Evolutionary conservation across 1,140 invertebrate genomes (phyloP).

Genomic region (Argopecten irradians): DNA sequence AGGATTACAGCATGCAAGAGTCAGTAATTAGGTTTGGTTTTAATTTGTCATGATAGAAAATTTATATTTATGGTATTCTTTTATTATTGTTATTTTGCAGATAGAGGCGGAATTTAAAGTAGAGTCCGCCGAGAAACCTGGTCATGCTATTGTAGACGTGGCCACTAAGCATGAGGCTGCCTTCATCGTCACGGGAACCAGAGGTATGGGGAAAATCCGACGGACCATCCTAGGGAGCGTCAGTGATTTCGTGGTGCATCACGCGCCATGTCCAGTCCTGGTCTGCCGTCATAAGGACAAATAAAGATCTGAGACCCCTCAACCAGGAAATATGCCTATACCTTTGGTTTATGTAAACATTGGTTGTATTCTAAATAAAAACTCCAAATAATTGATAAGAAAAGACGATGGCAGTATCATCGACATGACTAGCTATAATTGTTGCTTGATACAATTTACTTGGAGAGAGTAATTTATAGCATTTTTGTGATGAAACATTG

Average conservation of each 20-base stretch:
- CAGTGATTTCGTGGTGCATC: slow-evolving; percentile 46
- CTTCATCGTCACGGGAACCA: slow-evolving; percentile 61
- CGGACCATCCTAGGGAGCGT: slow-evolving; percentile 52
- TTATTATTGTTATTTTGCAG: slow-evolving; percentile 26
- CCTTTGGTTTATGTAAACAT: neutral
- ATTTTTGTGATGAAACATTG: neutral
- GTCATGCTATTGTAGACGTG: slow-evolving; percentile 55
- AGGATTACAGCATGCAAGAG: no score
- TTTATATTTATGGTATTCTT: no score
- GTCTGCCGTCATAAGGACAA: slow-evolving; percentile 51
- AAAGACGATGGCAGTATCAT: neutral
- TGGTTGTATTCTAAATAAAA: neutral
- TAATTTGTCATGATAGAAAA: no score
- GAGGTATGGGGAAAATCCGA: slow-evolving; percentile 62
- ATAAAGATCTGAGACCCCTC: neutral
- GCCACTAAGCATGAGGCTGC: slow-evolving; percentile 56
- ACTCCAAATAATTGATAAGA: neutral
- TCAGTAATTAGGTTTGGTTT: no score
- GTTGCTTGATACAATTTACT: neutral
- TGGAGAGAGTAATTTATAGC: neutral
- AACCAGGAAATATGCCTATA: neutral
- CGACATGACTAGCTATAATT: neutral
- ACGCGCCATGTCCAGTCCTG: slow-evolving; percentile 51
- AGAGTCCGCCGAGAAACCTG: slow-evolving; percentile 52
- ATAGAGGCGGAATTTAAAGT: slow-evolving; percentile 54